These are phyloP conservation scores for Aurelia sp. DNA, from an alignment of 30 jellyfish, hydroid and myxozoan genomes.

Conservation along the genomic window DNA sequence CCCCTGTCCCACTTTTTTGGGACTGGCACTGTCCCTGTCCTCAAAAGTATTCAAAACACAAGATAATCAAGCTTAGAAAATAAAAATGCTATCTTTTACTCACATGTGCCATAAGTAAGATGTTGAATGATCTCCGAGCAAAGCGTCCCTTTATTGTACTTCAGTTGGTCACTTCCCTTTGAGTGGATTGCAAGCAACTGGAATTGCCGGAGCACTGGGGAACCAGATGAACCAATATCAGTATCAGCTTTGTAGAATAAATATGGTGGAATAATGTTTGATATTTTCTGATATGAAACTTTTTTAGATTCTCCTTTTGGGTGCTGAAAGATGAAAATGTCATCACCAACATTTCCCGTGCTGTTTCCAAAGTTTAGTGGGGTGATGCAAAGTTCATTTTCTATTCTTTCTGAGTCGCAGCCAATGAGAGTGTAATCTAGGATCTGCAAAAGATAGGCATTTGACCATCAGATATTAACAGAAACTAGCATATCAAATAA, in stretches of 20 bases:
- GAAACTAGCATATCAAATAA: too few relatives aligned
- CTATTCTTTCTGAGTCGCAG: conserved; percentile 74
- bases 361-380: conserved; percentile 84
- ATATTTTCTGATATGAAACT: conserved; percentile 84
- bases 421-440: conserved; percentile 95
- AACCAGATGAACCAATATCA: conserved; percentile 97
- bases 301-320: conserved; percentile 91
- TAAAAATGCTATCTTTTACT: conserved; percentile 14
- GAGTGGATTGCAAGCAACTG: conserved; percentile 89
- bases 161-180: conserved; percentile 84
- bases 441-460: conserved; percentile 30
- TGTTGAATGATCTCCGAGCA: conserved; percentile 84
- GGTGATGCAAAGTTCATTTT: conserved; percentile 64
- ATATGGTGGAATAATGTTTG: conserved; percentile 73
- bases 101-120: conserved; percentile 80
- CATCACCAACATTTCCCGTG: conserved; percentile 72
- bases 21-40: too few relatives aligned
- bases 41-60: not conserved
- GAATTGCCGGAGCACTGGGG: conserved; percentile 82
- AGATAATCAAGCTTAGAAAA: not conserved
- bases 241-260: conserved; percentile 95
- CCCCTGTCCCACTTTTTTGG: too few relatives aligned
- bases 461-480: too few relatives aligned
- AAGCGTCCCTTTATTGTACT: conserved; percentile 92
- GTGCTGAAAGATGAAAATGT: conserved; percentile 90